Conservation (phyloP, 2,113 vertebrate genomes). For the Chloropsis hardwickii region DNA sequence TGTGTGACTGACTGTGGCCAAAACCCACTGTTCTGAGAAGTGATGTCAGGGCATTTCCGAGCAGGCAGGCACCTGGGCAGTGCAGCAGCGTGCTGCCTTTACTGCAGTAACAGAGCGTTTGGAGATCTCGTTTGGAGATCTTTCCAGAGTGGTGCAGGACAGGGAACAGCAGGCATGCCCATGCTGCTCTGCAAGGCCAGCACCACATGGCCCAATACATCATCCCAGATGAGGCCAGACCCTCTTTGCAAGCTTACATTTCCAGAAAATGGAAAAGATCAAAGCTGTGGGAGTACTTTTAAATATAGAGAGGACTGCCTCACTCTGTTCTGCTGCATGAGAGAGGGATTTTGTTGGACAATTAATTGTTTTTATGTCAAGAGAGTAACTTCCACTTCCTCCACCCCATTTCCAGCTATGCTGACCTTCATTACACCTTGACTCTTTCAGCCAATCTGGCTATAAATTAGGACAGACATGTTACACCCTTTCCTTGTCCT, state of each 20-base stretch:
- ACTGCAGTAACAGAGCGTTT: background rate
- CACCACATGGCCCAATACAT: constrained; percentile 18
- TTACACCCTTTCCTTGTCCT: constrained; percentile 26
- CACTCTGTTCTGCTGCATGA: background rate
- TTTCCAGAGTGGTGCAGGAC: background rate
- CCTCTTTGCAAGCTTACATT: background rate
- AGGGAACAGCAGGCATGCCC: background rate
- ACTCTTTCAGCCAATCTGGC: background rate
- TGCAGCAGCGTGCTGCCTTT: background rate
- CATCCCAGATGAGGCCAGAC: constrained; percentile 13
- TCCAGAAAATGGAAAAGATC: constrained; percentile 39
- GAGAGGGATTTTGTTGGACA: background rate
- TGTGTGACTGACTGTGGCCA: background rate
- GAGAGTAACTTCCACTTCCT: background rate
- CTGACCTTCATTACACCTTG: constrained; percentile 37
- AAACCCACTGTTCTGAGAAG: background rate
- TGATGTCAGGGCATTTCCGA: background rate
- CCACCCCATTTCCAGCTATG: background rate
- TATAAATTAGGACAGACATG: background rate
- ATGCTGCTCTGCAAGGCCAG: background rate
- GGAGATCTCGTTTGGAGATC: background rate
- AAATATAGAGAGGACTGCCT: background rate
- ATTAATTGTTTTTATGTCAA: constrained; percentile 4
- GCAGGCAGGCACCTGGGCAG: background rate
- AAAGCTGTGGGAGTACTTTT: constrained; percentile 22